A percentile compares a stretch with the other conserved stretches of the same genome.
These are phyloP conservation scores for Euplagia quadripunctaria DNA, from an alignment of 2,888 invertebrate genomes.

Conservation along the genomic window DNA sequence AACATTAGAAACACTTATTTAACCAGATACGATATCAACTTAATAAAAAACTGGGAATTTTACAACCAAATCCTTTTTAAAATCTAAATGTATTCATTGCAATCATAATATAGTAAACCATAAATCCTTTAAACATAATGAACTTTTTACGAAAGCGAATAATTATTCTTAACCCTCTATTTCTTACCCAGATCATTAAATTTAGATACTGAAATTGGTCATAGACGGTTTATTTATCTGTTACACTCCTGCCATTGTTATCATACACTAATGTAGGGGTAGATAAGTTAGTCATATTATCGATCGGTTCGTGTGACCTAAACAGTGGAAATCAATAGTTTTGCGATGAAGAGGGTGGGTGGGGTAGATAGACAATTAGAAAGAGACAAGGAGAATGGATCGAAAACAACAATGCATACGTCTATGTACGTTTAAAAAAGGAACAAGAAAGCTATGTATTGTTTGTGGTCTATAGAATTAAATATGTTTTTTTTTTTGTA, in stretches of 20 bases:
- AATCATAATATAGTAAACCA: background rate
- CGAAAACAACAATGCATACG: constrained; percentile 2
- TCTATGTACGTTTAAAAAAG: background rate
- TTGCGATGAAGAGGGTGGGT: constrained; percentile 39
- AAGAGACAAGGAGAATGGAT: constrained; percentile 33
- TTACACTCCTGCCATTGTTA: background rate
- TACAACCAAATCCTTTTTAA: background rate
- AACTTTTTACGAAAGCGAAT: background rate
- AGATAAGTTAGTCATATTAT: constrained; percentile 21
- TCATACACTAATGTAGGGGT: background rate
- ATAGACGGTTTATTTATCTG: too few species aligned
- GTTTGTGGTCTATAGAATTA: background rate
- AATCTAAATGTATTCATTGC: background rate
- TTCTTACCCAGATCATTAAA: background rate
- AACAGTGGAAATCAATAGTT: constrained; percentile 54
- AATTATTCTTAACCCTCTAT: background rate
- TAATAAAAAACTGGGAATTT: too few species aligned
- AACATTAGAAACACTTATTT: background rate
- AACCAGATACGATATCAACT: background rate
- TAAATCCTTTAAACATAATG: background rate
- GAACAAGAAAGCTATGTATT: background rate
- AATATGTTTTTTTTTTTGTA: background rate
- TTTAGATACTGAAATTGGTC: background rate
- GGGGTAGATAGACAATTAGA: constrained; percentile 39
- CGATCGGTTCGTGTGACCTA: constrained; percentile 50